Evolutionary conservation across 2,888 invertebrate genomes (phyloP).

Genomic region (Oxycera nigricornis): DNA sequence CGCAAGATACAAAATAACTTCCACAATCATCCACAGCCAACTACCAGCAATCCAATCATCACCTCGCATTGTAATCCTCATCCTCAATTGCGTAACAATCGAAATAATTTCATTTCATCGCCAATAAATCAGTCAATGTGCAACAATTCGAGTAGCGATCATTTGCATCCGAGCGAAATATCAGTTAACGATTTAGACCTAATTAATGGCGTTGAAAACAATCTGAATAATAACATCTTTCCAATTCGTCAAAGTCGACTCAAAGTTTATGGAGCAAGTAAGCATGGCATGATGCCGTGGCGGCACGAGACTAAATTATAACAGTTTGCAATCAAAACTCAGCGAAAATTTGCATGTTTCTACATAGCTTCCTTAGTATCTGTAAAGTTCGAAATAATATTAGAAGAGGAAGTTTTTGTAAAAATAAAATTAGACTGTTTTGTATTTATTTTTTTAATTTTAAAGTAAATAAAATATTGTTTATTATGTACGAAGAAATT

Average conservation of each 20-base stretch:
- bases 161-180: conserved; percentile 42
- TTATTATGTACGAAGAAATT: conserved; percentile 10
- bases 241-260: conserved; percentile 50
- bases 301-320: conserved; percentile 52
- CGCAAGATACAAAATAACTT: conserved; percentile 47
- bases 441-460: conserved; percentile 37
- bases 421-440: conserved; percentile 36
- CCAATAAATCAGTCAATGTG: conserved; percentile 16
- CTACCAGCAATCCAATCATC: conserved; percentile 8
- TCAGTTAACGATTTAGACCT: conserved; percentile 52
- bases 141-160: not conserved
- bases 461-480: conserved; percentile 36
- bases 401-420: not conserved
- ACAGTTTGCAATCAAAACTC: conserved; percentile 7
- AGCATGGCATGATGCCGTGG: conserved; percentile 49
- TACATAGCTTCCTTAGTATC: not conserved
- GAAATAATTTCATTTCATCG: conserved; percentile 32
- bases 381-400: not conserved
- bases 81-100: conserved; percentile 30
- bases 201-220: conserved; percentile 50
- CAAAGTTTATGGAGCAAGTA: conserved; percentile 49
- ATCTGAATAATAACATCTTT: conserved; percentile 46
- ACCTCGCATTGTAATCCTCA: not conserved
- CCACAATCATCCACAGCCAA: conserved; percentile 46
- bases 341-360: not conserved